Evolutionary conservation across 2,113 vertebrate species (phyloP).

Genomic region (Notechis scutatus): DNA sequence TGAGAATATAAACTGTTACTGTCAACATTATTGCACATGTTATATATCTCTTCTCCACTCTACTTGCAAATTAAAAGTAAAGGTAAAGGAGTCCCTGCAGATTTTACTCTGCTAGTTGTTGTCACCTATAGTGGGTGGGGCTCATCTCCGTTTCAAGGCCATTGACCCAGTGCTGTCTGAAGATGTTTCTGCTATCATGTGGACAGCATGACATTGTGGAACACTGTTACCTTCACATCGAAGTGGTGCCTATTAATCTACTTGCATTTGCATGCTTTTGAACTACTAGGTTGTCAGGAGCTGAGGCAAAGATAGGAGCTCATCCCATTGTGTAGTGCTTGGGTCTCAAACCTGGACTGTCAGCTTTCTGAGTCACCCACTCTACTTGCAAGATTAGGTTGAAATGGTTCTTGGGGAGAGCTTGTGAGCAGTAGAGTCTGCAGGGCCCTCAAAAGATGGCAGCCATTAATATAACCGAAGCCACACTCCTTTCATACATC

Average conservation of each 20-base stretch:
- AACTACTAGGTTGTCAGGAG: not conserved
- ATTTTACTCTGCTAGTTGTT: not conserved
- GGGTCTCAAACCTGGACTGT: not conserved
- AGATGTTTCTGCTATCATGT: not conserved
- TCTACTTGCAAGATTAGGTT: not conserved
- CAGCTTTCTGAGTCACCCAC: not conserved
- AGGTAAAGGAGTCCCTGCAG: not conserved
- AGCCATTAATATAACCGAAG: not conserved
- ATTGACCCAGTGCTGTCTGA: not conserved
- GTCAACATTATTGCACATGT: not conserved
- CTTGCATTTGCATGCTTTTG: not conserved
- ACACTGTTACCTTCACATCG: not conserved
- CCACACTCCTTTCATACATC: not conserved
- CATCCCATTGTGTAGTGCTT: not conserved
- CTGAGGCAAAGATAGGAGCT: not conserved
- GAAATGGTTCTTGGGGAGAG: not conserved
- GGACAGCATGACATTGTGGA: not conserved
- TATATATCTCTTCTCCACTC: not conserved
- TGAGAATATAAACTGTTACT: not conserved
- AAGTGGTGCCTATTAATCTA: not conserved
- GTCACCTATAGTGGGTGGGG: not conserved
- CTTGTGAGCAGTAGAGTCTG: not conserved
- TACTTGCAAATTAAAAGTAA: not conserved
- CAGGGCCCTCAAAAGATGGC: not conserved
- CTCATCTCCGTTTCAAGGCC: not conserved